phyloP scores from a whole-genome alignment of 1,140 invertebrate species.

The Heliconius hermathena region DNA sequence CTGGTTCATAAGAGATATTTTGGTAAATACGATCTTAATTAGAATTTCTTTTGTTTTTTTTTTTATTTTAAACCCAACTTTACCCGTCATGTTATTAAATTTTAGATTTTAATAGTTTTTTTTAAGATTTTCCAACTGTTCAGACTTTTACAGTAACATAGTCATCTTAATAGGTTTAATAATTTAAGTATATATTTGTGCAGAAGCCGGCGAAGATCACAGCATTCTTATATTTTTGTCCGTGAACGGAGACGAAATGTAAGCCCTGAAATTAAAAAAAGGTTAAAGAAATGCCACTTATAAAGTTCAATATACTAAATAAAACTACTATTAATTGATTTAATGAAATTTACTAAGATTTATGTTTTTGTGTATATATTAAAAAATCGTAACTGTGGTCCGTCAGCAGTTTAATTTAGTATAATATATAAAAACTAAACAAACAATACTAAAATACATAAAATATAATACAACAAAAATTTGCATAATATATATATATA shows the following conservation, averaged over 20 bases:
- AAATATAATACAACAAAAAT: neutral
- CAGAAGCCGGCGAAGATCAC: constrained; percentile 69
- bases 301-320: constrained; percentile 17
- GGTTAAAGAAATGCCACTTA: constrained; percentile 26
- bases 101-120: too few relatives aligned
- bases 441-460: neutral
- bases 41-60: too few relatives aligned
- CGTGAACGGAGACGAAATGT: constrained; percentile 83
- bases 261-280: constrained; percentile 78
- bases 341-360: neutral
- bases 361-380: constrained; percentile 2
- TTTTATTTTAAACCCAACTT: too few relatives aligned
- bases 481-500: too few relatives aligned
- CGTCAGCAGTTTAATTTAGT: neutral
- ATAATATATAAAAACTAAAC: neutral
- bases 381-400: neutral
- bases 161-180: constrained; percentile 55
- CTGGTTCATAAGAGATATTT: neutral
- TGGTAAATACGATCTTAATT: too few relatives aligned
- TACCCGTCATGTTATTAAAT: too few relatives aligned
- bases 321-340: neutral
- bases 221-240: constrained; percentile 84
- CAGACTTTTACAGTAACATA: neutral
- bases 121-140: neutral
- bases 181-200: constrained; percentile 68